A percentile compares a stretch with the other conserved stretches of the same genome.
Evolutionary conservation across 2,797 vertebrate species (phyloP).

Genomic region (Mastacembelus armatus): DNA sequence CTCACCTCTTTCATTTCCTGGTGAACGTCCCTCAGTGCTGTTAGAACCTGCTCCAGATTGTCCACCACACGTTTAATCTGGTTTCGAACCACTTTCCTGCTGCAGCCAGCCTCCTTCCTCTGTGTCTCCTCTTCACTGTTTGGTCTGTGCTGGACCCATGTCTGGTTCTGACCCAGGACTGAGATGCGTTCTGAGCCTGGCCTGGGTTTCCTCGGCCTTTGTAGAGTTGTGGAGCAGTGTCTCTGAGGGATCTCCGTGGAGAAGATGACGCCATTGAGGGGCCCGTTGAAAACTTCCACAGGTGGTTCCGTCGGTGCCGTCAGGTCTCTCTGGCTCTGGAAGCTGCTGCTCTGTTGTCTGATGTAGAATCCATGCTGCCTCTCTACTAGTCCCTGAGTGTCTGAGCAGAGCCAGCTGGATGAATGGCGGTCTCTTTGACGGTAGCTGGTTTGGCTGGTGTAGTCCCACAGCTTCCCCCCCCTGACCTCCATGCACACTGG

Average conservation of each 20-base stretch:
- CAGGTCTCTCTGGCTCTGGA: conserved; percentile 72
- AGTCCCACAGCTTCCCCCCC: conserved; percentile 69
- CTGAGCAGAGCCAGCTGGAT: conserved; percentile 66
- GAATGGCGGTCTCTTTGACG: conserved; percentile 65
- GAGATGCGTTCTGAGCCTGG: conserved; percentile 36
- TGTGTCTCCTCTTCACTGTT: conserved; percentile 20
- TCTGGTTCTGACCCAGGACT: conserved; percentile 53
- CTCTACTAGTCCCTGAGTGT: conserved; percentile 63
- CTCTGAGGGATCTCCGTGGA: conserved; percentile 73
- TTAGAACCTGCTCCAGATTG: conserved; percentile 84
- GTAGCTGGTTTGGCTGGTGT: conserved; percentile 53
- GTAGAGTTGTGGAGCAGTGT: conserved; percentile 43
- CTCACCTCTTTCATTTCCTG: conserved; percentile 88
- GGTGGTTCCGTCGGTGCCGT: conserved; percentile 55
- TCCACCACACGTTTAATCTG: conserved; percentile 84
- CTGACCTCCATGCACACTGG: conserved; percentile 69
- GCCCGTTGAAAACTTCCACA: conserved; percentile 59
- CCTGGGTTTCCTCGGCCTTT: conserved; percentile 53
- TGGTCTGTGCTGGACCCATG: conserved; percentile 37
- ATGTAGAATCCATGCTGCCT: conserved; percentile 60
- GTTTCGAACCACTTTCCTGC: conserved; percentile 76
- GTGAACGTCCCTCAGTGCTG: conserved; percentile 82
- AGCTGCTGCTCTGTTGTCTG: conserved; percentile 61
- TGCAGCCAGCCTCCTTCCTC: conserved; percentile 52
- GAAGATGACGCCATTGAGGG: conserved; percentile 73